Percentiles rank a stretch among this genome's conserved stretches.
Evolutionary conservation across 2,113 vertebrate species (phyloP).

Genomic region (Polyodon spathula): DNA sequence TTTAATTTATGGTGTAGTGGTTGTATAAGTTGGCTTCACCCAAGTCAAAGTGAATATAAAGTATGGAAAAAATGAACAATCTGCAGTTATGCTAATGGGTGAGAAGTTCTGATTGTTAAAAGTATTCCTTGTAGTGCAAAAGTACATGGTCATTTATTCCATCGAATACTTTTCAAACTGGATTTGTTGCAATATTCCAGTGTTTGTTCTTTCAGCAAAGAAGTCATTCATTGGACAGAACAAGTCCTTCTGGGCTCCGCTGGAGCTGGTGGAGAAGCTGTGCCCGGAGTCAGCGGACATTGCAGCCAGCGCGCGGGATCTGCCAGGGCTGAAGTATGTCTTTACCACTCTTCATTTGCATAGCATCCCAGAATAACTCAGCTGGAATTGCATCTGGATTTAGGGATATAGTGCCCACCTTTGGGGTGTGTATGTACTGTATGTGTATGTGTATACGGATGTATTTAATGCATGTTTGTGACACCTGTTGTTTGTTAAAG

Average conservation of each 20-base stretch:
- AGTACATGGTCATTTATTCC: no score
- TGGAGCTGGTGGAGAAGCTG: conserved; percentile 91
- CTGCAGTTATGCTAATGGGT: no score
- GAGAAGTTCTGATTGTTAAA: no score
- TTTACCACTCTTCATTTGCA: background rate
- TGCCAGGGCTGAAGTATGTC: conserved; percentile 87
- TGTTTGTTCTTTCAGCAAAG: conserved; percentile 59
- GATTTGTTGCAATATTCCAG: background rate
- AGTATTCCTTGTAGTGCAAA: no score
- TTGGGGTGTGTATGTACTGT: background rate
- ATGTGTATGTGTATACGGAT: background rate
- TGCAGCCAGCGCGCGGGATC: conserved; percentile 85
- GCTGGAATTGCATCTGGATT: background rate
- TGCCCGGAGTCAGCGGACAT: conserved; percentile 88
- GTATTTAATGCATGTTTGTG: background rate
- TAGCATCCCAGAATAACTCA: no score
- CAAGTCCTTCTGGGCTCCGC: conserved; percentile 92
- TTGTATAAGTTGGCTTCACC: no score
- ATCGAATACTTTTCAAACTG: no score
- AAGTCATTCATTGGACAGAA: conserved; percentile 92
- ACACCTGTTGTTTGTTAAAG: conserved; percentile 44
- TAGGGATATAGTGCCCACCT: background rate
- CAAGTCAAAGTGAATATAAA: no score
- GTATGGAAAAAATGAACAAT: no score
- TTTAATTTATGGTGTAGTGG: no score